Percentiles rank a stretch among this genome's conserved stretches.
Evolutionary conservation across 2,113 vertebrate species (phyloP).

Genomic region (Halichoeres trimaculatus): DNA sequence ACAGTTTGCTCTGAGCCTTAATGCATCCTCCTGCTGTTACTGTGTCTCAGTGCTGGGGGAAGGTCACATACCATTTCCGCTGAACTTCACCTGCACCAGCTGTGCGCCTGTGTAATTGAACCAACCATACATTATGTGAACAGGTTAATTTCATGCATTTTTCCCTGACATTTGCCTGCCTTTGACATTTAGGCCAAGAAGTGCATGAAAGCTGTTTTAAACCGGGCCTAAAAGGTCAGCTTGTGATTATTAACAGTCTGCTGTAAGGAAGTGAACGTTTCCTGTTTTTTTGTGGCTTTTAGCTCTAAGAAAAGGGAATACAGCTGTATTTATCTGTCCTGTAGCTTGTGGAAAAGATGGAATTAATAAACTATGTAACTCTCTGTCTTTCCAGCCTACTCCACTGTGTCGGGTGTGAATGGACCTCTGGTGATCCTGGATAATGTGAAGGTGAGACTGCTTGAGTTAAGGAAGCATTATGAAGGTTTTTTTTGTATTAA

Average conservation of each 20-base stretch:
- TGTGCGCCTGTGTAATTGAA: slow-evolving; percentile 21
- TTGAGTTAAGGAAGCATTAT: too few relatives aligned
- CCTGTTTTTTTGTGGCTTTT: slow-evolving; percentile 51
- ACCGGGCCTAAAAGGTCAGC: slow-evolving; percentile 71
- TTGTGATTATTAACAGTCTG: slow-evolving; percentile 56
- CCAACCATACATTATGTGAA: not conserved
- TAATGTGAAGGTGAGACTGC: slow-evolving; percentile 84
- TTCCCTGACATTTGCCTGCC: slow-evolving; percentile 64
- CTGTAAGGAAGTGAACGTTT: slow-evolving; percentile 26
- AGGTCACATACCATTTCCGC: slow-evolving; percentile 14
- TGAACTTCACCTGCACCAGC: slow-evolving; percentile 10
- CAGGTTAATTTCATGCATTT: slow-evolving; percentile 58
- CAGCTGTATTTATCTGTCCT: slow-evolving; percentile 17
- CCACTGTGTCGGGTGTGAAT: slow-evolving; percentile 86
- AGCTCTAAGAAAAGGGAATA: slow-evolving; percentile 7
- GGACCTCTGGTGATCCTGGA: slow-evolving; percentile 88
- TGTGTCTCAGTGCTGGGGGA: slow-evolving; percentile 2
- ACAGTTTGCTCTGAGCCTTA: slow-evolving; percentile 8
- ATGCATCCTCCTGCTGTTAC: slow-evolving; percentile 7
- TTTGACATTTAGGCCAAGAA: slow-evolving; percentile 75
- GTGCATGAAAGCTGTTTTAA: slow-evolving; percentile 68
- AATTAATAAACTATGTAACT: slow-evolving; percentile 9
- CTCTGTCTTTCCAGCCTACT: slow-evolving; percentile 80
- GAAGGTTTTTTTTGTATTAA: too few relatives aligned
- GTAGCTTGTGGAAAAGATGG: slow-evolving; percentile 9